phyloP scores from a whole-genome alignment of 1,140 invertebrate genomes.

The Harpegnathos saltator region DNA sequence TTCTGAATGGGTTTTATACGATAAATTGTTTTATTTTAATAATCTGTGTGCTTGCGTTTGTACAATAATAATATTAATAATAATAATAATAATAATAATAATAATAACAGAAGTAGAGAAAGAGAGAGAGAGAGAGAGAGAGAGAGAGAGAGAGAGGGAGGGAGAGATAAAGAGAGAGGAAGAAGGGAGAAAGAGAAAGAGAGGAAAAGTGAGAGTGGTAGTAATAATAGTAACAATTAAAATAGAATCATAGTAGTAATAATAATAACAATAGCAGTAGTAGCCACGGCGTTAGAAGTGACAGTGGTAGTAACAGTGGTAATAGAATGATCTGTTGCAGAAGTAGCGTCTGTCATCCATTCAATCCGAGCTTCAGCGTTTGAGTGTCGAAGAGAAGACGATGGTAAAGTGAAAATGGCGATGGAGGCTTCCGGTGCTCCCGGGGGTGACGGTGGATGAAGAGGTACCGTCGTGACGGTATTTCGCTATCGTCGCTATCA shows the following conservation, averaged over 20 bases:
- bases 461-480: conserved; percentile 37
- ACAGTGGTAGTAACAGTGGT: conserved; percentile 64
- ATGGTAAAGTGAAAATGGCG: neutral
- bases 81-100: conserved; percentile 71
- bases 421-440: conserved; percentile 32
- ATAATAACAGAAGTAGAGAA: conserved; percentile 61
- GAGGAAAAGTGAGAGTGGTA: conserved; percentile 64
- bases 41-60: conserved; percentile 75
- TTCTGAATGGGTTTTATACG: conserved; percentile 67
- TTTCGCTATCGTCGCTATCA: conserved; percentile 55
- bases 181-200: conserved; percentile 41
- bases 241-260: conserved; percentile 62
- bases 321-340: conserved; percentile 28
- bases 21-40: conserved; percentile 81
- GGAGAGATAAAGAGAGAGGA: too few species aligned
- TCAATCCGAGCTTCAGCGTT: conserved; percentile 30
- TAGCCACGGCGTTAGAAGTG: conserved; percentile 65
- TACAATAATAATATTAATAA: conserved; percentile 78
- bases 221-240: conserved; percentile 73
- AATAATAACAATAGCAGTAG: conserved; percentile 49
- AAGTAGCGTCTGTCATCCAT: conserved; percentile 25
- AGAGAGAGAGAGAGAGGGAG: too few species aligned
- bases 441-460: neutral
- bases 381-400: neutral
- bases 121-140: conserved; percentile 15